Evolutionary conservation across 2,797 vertebrate genomes (phyloP).

Genomic region (Cottoperca gobio): DNA sequence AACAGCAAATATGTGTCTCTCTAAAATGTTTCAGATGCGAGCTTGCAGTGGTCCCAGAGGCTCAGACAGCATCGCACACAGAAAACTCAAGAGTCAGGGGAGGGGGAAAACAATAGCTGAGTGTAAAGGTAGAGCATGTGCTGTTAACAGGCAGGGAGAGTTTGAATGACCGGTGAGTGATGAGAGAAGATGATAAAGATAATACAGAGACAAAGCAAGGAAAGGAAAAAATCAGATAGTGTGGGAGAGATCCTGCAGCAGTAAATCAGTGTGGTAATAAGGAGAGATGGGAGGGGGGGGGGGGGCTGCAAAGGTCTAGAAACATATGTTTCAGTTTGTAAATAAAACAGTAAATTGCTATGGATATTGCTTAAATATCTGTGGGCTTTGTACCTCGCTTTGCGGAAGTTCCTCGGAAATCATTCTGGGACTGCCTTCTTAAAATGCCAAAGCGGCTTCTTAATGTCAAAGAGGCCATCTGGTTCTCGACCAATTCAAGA

Average conservation of each 20-base stretch:
- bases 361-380: conserved; percentile 86
- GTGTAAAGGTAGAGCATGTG: conserved; percentile 48
- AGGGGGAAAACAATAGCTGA: conserved; percentile 40
- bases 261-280: conserved; percentile 68
- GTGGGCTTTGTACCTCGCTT: conserved; percentile 81
- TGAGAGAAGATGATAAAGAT: conserved; percentile 41
- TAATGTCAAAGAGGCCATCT: conserved; percentile 85
- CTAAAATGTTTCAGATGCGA: conserved; percentile 85
- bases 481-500: conserved; percentile 84
- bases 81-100: conserved; percentile 43
- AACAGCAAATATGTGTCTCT: conserved; percentile 83
- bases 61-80: conserved; percentile 54
- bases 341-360: conserved; percentile 86
- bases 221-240: conserved; percentile 41
- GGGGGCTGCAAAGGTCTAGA: conserved; percentile 62
- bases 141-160: conserved; percentile 29
- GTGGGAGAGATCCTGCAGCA: conserved; percentile 60
- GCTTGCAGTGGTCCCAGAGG: conserved; percentile 69
- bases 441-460: conserved; percentile 83
- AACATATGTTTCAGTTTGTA: conserved; percentile 86
- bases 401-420: conserved; percentile 85
- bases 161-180: conserved; percentile 49
- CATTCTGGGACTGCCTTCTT: conserved; percentile 80
- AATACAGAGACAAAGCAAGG: conserved; percentile 22
- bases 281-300: conserved; percentile 36